These are phyloP conservation scores for Oenanthe oenanthe DNA, from an alignment of 2,113 vertebrate genomes.

Conservation along the genomic window DNA sequence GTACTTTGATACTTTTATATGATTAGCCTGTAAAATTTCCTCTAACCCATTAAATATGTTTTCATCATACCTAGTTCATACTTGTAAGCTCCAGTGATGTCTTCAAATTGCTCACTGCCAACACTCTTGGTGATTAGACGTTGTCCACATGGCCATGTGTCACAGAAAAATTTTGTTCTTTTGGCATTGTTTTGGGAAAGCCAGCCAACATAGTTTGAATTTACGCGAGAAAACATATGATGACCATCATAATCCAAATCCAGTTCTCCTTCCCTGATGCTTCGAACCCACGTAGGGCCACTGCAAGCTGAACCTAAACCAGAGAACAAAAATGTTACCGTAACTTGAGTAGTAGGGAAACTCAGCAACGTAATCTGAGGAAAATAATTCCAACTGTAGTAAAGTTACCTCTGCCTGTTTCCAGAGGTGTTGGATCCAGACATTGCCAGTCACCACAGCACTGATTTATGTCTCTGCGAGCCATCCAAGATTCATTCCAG, in stretches of 20 bases:
- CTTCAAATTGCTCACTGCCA: slow-evolving; percentile 52
- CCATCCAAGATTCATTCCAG: slow-evolving; percentile 65
- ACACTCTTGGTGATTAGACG: slow-evolving; percentile 56
- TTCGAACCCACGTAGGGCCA: slow-evolving; percentile 69
- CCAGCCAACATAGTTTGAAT: slow-evolving; percentile 52
- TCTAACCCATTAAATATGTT: background rate
- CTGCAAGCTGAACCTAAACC: slow-evolving; percentile 55
- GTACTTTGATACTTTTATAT: background rate
- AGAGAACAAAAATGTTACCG: background rate
- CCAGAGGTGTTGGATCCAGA: slow-evolving; percentile 61
- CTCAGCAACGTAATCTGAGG: background rate
- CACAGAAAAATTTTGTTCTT: slow-evolving; percentile 52
- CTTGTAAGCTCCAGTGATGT: slow-evolving; percentile 65
- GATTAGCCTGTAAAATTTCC: background rate
- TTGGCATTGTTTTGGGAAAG: slow-evolving; percentile 49
- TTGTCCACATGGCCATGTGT: slow-evolving; percentile 44
- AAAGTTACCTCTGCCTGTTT: slow-evolving; percentile 49
- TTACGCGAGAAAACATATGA: slow-evolving; percentile 61
- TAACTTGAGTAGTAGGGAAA: background rate
- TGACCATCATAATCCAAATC: slow-evolving; percentile 66
- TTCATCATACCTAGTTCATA: slow-evolving; percentile 60
- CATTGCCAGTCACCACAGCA: slow-evolving; percentile 60
- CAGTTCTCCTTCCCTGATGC: slow-evolving; percentile 66
- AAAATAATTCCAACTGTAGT: background rate
- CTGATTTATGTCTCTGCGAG: slow-evolving; percentile 53